These are phyloP conservation scores for Nasonia oneida DNA, from an alignment of 2,888 invertebrate genomes.

Conservation along the genomic window DNA sequence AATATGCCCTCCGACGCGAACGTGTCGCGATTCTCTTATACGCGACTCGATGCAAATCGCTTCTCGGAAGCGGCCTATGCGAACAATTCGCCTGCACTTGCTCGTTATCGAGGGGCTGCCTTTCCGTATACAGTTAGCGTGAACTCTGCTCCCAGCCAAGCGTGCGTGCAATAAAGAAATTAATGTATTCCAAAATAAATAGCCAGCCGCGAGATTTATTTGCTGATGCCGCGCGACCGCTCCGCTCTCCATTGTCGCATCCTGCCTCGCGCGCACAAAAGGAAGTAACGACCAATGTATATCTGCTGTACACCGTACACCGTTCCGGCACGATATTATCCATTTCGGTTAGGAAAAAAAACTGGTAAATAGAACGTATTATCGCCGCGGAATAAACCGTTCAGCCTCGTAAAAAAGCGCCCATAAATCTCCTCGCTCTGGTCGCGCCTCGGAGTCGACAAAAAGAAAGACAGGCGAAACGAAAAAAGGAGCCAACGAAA, in stretches of 20 bases:
- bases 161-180: slow-evolving; percentile 8
- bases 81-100: slow-evolving; percentile 8
- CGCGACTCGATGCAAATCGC: slow-evolving; percentile 41
- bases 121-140: not conserved
- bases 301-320: not conserved
- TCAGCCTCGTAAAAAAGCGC: slow-evolving; percentile 49
- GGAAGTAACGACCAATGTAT: slow-evolving; percentile 6
- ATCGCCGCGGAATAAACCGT: slow-evolving; percentile 48
- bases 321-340: slow-evolving; percentile 31
- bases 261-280: not conserved
- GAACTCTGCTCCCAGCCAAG: not conserved
- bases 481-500: not conserved
- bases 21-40: slow-evolving; percentile 77
- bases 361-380: slow-evolving; percentile 48
- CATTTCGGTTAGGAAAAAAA: slow-evolving; percentile 38
- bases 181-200: not conserved
- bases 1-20: slow-evolving; percentile 75
- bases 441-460: slow-evolving; percentile 22
- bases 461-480: slow-evolving; percentile 14
- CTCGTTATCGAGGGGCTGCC: not conserved
- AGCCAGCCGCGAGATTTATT: not conserved
- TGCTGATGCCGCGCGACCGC: slow-evolving; percentile 2
- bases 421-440: slow-evolving; percentile 49
- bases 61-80: slow-evolving; percentile 44
- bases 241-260: not conserved